Evolutionary conservation across 2,888 invertebrate genomes (phyloP), one percentile per base, ranked within the genome.

Genomic region (Leptopilina drosophilae): DNA sequence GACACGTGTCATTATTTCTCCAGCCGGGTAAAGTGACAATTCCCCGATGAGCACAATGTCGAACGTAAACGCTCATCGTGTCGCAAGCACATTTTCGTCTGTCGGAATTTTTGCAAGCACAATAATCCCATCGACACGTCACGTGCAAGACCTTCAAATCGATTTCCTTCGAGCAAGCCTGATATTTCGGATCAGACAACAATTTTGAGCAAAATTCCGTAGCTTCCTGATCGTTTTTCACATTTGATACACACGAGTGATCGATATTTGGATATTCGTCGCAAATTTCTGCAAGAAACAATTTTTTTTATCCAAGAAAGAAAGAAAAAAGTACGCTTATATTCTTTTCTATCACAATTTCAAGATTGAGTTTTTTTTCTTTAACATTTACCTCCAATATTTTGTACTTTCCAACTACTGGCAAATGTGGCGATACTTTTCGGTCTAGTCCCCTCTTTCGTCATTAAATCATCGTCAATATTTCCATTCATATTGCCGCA

Each of bases 71-170:
- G 0, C 95, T 94, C 78, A 97, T 93, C 0, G 96, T 95, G 82
- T 95, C 94, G 88, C 97, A 97, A 0, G 95, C 95, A 87, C 97
- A 97, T 56, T 93, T 84, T 3, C 64, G 87, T 15, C 80, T 87
- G 86, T 93, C 92, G 8, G 91, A 91, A 0, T 93, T 90, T 9
- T 93, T 93, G 83, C 96, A 95, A 33, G 94, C 93, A 89, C 97
- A 97, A 89, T 95, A 97, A 89, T 98, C 97, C 93, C 95, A 95
- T 77, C 94, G 93, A 85, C 98, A 98, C 0, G 96, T 94, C 77
- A 95, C 94, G 64, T 96, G 90, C 66, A 97, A 93, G 1, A 94
- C 92, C 0, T 94, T 92, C 1, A 95, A 94, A 84, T 96, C 95
- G 87, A 96, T 94, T 85, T 94, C 94, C 89, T 92, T 92, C 0